Conservation (phyloP, 2,113 vertebrate species). For the Cryptoleucopteryx plumbea region DNA sequence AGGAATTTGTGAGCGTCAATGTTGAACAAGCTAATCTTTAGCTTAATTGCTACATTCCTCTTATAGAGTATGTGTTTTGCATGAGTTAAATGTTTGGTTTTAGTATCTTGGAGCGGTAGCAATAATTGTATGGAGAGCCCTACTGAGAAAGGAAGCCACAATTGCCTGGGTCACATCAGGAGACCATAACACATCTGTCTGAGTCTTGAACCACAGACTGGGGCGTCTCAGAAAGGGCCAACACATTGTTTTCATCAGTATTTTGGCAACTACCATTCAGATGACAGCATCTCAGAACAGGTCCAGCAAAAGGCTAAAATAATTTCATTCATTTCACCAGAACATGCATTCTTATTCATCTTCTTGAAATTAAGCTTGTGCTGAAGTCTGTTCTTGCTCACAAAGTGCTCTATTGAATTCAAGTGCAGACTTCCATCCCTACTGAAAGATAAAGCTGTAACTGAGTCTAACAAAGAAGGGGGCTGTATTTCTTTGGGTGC, state of each 20-base stretch:
- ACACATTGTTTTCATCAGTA: accelerated
- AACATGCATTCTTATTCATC: background rate
- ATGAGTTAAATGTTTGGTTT: background rate
- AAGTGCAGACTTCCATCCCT: background rate
- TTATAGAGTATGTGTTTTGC: background rate
- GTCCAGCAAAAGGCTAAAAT: background rate
- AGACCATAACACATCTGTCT: background rate
- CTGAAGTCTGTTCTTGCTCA: background rate
- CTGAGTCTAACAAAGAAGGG: background rate
- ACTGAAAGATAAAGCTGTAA: background rate
- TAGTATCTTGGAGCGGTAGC: background rate
- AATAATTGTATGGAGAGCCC: background rate
- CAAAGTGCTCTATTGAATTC: background rate
- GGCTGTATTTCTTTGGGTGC: background rate
- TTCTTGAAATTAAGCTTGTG: background rate
- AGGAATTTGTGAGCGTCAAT: conserved; percentile 20
- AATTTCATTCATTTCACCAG: background rate
- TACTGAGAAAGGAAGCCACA: background rate
- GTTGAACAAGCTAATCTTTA: conserved; percentile 60
- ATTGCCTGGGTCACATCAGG: background rate
- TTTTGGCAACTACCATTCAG: background rate
- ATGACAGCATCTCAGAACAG: background rate
- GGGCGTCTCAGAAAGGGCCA: background rate
- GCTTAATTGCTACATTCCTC: conserved; percentile 45
- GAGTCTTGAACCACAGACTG: background rate